phyloP scores from a whole-genome alignment of 53 echinoderm and acorn worm genomes.

The Crossaster papposus region DNA sequence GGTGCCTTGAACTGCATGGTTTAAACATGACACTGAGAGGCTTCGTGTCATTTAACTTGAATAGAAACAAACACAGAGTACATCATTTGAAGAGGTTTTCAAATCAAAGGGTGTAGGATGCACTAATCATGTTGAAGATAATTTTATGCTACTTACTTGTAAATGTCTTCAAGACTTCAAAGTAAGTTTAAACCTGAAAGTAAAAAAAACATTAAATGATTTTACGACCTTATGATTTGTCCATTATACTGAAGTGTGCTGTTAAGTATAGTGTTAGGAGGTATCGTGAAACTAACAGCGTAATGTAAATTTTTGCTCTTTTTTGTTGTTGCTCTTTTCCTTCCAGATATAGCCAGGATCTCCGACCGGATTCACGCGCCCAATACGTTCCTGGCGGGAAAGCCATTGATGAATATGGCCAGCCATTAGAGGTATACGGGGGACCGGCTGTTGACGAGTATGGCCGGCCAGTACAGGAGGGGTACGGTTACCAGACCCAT shows the following conservation, averaged over 20 bases:
- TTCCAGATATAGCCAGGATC: constrained; percentile 72
- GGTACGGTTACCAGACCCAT: constrained; percentile 70
- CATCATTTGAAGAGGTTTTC: not conserved
- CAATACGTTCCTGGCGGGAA: constrained; percentile 69
- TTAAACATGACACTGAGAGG: too few relatives aligned
- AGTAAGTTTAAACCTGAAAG: not conserved
- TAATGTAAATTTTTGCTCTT: not conserved
- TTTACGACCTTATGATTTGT: too few relatives aligned
- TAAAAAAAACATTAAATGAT: not conserved
- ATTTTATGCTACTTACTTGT: not conserved
- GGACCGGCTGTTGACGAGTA: constrained; percentile 84
- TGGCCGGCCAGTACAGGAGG: constrained; percentile 78
- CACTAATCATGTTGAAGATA: too few relatives aligned
- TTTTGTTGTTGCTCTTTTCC: not conserved
- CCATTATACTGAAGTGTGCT: too few relatives aligned
- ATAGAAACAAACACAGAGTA: not conserved
- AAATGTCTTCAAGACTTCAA: not conserved
- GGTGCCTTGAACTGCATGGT: too few relatives aligned
- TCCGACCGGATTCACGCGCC: constrained; percentile 64
- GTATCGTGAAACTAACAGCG: too few relatives aligned
- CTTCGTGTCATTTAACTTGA: not conserved
- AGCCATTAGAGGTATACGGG: constrained; percentile 78
- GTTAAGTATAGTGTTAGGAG: too few relatives aligned
- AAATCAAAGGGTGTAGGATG: too few relatives aligned
- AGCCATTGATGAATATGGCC: constrained; percentile 88